These are phyloP conservation scores for Gymnocheta viridis DNA, from an alignment of 2,888 invertebrate species.

Conservation along the genomic window DNA sequence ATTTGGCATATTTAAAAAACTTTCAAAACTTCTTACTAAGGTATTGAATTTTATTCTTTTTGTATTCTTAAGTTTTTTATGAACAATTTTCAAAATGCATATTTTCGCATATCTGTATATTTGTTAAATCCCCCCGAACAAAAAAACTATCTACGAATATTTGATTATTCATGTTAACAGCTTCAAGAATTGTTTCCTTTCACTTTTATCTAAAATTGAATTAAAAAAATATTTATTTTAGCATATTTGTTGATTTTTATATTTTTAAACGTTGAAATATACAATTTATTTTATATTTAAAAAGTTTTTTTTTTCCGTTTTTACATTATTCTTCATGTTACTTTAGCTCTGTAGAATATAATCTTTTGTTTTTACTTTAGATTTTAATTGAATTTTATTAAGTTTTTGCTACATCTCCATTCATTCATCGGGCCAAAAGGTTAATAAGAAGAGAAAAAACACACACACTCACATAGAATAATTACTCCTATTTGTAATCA, in stretches of 20 bases:
- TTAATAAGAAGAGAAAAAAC: constrained; percentile 21
- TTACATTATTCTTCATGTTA: background rate
- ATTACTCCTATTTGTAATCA: constrained; percentile 60
- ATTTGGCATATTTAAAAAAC: no score
- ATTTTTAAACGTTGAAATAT: background rate
- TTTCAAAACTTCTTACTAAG: no score
- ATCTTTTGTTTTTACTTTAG: constrained; percentile 60
- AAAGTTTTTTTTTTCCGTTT: background rate
- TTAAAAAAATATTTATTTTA: no score
- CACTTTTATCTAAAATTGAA: background rate
- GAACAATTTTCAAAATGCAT: no score
- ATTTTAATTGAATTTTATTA: constrained; percentile 63
- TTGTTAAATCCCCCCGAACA: no score
- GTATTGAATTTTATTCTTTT: no score
- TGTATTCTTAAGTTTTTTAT: no score
- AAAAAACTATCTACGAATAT: no score
- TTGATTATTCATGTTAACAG: no score
- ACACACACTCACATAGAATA: constrained; percentile 46
- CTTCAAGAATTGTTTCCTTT: no score
- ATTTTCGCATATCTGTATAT: no score
- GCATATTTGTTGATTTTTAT: background rate
- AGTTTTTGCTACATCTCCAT: constrained; percentile 21
- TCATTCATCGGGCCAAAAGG: constrained; percentile 32
- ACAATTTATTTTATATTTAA: background rate
- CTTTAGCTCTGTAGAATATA: constrained; percentile 27